Evolutionary conservation across 64 coral and sea anemone genomes (phyloP), one percentile per base, ranked within the genome.

Genomic region (Montipora efflorescens): DNA sequence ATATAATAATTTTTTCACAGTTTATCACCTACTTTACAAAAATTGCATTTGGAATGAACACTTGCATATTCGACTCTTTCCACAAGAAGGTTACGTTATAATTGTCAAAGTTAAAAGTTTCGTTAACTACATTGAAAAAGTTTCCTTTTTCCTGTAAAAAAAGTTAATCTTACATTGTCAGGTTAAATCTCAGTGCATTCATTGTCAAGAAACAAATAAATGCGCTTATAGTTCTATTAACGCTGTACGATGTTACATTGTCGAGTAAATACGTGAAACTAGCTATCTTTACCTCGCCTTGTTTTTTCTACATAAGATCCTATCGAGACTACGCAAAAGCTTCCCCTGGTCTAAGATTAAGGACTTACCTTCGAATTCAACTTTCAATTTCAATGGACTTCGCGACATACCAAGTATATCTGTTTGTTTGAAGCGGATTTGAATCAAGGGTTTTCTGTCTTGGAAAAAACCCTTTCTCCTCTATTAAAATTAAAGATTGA

Each of bases 211-310:
- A 5, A 8, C 68, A 71, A 71, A 71, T 3, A 21, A 71, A 22
- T 22, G 20, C 3, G 19, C 10, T 19, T 19, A 1, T 71, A 23
- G 73, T 44, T 13, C 1, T 8, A 4, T 45, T 75, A 75, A 75
- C 23, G 73, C 73, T 46, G 73, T 44, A 75, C 36, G 12, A 75
- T 75, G 36, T 75, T 13, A 75, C 73, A 75, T 75, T 75, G 73
- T 45, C 36, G 73, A 13, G 4, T 36, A 75, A 46, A 15, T 75
- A 46, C 7, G 4, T 25, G 22, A n/a, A 71, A 75, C 5, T 45
- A 28, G 28, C 28, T 72, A 72, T 72, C 5, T 4, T 22, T 36
- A 22, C 21, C 18, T 72, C 21, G 20, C 15, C 7, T 4, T 18
- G 16, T 4, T 21, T 71, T 71, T 71, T 71, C 68, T 64, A 64